Percentiles rank a stretch among this genome's conserved stretches.
Conservation (phyloP, 2,888 invertebrate genomes). For the Ichneumoninae sp. region DNA sequence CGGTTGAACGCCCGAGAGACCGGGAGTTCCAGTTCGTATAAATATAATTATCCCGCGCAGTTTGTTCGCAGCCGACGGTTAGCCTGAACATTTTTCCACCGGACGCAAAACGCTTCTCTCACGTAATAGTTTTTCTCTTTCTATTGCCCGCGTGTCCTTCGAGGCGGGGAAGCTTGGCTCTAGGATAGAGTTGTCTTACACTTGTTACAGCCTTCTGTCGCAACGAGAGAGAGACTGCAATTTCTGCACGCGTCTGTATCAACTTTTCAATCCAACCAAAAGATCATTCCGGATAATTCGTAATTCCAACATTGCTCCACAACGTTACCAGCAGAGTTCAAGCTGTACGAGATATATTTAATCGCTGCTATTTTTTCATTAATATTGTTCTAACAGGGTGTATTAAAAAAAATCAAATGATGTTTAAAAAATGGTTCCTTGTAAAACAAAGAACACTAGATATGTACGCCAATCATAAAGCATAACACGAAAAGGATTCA, state of each 20-base stretch:
- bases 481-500: slow-evolving; percentile 21
- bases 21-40: slow-evolving; percentile 45
- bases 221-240: slow-evolving; percentile 48
- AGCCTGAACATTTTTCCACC: slow-evolving; percentile 11
- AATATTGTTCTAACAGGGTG: background rate
- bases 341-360: slow-evolving; percentile 3
- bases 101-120: slow-evolving; percentile 41
- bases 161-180: slow-evolving; percentile 31
- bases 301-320: slow-evolving; percentile 38
- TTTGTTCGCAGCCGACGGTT: slow-evolving; percentile 23
- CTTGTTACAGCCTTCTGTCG: slow-evolving; percentile 36
- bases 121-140: slow-evolving; percentile 34
- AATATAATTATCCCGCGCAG: slow-evolving; percentile 54
- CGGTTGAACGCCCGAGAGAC: slow-evolving; percentile 73
- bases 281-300: slow-evolving; percentile 58
- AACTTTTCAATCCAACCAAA: slow-evolving; percentile 55
- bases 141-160: slow-evolving; percentile 43
- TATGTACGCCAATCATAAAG: background rate
- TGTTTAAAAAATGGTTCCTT: background rate
- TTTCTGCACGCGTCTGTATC: slow-evolving; percentile 51
- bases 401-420: background rate
- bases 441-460: background rate
- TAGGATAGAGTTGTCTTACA: slow-evolving; percentile 34
- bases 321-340: slow-evolving; percentile 23
- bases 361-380: slow-evolving; percentile 16